Base-by-base conservation (phyloP, 2,888 invertebrate genomes). In the Eilema sororculum region DNA sequence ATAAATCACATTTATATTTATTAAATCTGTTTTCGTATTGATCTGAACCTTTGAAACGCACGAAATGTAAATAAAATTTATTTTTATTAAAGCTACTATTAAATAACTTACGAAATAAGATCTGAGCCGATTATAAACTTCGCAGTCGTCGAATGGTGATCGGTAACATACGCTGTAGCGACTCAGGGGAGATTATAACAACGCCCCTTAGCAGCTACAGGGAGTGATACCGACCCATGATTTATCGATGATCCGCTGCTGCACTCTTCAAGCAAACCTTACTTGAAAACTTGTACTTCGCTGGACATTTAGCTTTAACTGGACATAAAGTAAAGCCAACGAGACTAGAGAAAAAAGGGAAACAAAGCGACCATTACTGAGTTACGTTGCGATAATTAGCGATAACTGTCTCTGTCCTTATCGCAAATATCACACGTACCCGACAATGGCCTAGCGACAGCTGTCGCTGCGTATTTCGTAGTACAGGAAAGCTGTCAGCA, bases 191-290 rank as follows among this genome's bases (percentile, higher is more conserved):
- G 93, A 89, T 81, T 69, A 73, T 60, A 66, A 89, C 90, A 30
- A 83, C 94, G 93, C 94, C 95, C 95, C 94, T 94, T 93, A 93
- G 95, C 94, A 93, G 93, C 95, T 95, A 95, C 95, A 95, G 95
- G 95, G 95, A 91, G 74, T 84, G 89, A 90, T 83, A 82, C 91
- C 85, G 83, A 81, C 25, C 12, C 12, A 37, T 25, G 16, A 24
- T 57, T 41, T 16, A n/a, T 41, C 56, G 30, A 33, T 24, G 65
- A 58, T 12, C 24, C 20, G 22, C 58, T n/a, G 20, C 25, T 3
- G 24, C 9, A 28, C 59, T 25, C 12, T 60, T 30, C 12, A 41
- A 12, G 8, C 46, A 57, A 52, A 52, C n/a, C 52, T 46, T 20
- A 20, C 46, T 20, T 46, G 16, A 41, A n/a, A 5, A 13, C 16